Evolutionary conservation across 2,888 invertebrate genomes (phyloP).

Genomic region (Andrena haemorrhoa): DNA sequence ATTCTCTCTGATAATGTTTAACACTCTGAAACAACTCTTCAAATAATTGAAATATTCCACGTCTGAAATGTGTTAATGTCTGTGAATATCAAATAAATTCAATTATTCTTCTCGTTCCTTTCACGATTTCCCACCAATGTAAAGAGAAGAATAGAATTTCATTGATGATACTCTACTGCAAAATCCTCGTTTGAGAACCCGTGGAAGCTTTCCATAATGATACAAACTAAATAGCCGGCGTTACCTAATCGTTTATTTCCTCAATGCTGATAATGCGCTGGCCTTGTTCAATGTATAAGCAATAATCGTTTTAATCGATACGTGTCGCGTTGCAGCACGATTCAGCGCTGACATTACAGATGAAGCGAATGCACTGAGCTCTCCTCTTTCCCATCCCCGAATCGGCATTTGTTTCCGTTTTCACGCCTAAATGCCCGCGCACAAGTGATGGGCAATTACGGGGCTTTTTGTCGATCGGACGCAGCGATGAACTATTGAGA

Average conservation of each 20-base stretch:
- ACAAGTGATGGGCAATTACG: conserved; percentile 9
- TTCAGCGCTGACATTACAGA: background rate
- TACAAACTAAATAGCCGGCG: too few relatives aligned
- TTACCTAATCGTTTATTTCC: conserved; percentile 4
- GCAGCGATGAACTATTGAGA: background rate
- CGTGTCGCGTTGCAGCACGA: conserved; percentile 26
- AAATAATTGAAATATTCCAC: background rate
- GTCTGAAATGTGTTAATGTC: background rate
- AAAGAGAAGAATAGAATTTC: too few relatives aligned
- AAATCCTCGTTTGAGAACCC: too few relatives aligned
- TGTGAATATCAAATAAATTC: background rate
- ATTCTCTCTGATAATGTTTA: background rate
- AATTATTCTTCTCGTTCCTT: too few relatives aligned
- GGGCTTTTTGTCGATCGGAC: background rate
- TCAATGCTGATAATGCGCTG: background rate
- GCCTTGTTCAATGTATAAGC: conserved; percentile 22
- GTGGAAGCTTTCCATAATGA: too few relatives aligned
- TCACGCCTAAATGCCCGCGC: background rate
- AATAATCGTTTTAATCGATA: conserved; percentile 24
- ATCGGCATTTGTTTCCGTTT: background rate
- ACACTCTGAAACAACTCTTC: background rate
- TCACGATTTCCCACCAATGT: too few relatives aligned
- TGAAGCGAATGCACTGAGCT: background rate
- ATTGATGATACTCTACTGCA: too few relatives aligned
- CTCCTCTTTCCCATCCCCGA: background rate